Base-by-base conservation (phyloP, 2,797 vertebrate genomes). In the Microtus obscurus region DNA sequence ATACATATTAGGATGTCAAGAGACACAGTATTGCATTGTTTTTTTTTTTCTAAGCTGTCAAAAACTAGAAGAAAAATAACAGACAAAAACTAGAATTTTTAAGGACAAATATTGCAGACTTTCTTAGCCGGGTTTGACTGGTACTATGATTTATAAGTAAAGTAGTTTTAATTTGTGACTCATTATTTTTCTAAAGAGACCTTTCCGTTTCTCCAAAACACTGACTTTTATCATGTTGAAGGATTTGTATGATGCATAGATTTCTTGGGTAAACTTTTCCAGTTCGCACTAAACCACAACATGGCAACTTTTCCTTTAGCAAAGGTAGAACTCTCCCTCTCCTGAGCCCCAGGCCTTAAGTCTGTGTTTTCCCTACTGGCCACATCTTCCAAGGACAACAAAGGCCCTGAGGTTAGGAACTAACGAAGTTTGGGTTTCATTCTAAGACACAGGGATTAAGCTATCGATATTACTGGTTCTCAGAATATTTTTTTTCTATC, bases 151-250 rank as follows among this genome's bases (percentile, higher is more conserved):
- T 92, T 95, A 92, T 25, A 89, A 93, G 80, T 89, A 73, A 87
- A 96, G 80, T 59, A 17, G 37, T 95, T 96, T 96, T 73, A 94
- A 91, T 94, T 96, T 43, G 69, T 92, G 85, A 95, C 51, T 96
- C 71, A 37, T 92, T 90, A 81, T 91, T 95, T 94, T 96, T 88
- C 37, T 91, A 59, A n/a, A 87, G 93, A 82, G 89, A 89, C 56
- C 61, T 88, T 80, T 87, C 34, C 89, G 45, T 73, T 88, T 43
- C 88, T 94, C 63, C 48, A 86, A 95, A 94, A 95, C 10, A 74
- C 43, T 90, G 92, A 31, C 37, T 93, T 96, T 94, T 86, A 94
- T 90, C 88, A 93, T 93, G 61, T 86, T 91, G 79, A 43, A 86
- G 95, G 53, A 61, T 23, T 67, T 82, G 43, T 19, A 92, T 76